Base-by-base conservation (phyloP, 2,113 vertebrate species). In the Nesospiza acunhae region DNA sequence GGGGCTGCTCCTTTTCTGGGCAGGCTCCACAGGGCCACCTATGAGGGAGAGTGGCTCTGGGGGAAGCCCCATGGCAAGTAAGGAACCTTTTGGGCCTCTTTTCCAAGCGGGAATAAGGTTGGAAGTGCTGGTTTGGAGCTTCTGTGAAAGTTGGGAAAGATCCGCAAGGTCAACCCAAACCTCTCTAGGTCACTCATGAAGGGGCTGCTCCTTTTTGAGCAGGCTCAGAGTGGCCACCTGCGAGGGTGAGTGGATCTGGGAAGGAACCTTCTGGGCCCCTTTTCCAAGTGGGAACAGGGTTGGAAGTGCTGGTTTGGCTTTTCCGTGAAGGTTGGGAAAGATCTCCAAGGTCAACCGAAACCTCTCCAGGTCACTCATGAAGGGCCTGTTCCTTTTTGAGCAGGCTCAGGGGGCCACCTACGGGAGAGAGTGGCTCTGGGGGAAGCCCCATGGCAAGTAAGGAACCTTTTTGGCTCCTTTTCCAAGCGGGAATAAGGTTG, bases 361-460 rank as follows among this genome's bases (percentile, higher is more conserved):
- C 46, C 11, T 46, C 46, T 46, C 10, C 46, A 10, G 28, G 19
- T 42, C 39, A 22, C 17, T 16, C 30, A 20, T 8, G 52, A 19
- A 31, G 52, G 30, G 16, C 30, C 30, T 20, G 53, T 30, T 55
- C 30, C 33, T 58, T 9, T 23, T 26, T 18, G 19, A 42, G 19
- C 15, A 2, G 82, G 44, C 91, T 98, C 63, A 90, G 91, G 91
- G 60, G 1, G 97, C 97, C 3, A 69, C 94, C 77, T 98, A 98
- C 0, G 97, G 98, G 44, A 98, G 98, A 2, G 86, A 97, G 35
- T 98, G 98, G 98, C 78, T 20, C 31, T 33, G 42, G 77, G 98
- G 96, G 47, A 97, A 96, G 60, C 98, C 97, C 0, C 98, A 98
- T 0, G 98, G 98, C 94, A 98, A 97, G 98, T 98, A 95, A 97